phyloP scores from a whole-genome alignment of 2,797 vertebrate species.

The Coregonus ussuriensis region DNA sequence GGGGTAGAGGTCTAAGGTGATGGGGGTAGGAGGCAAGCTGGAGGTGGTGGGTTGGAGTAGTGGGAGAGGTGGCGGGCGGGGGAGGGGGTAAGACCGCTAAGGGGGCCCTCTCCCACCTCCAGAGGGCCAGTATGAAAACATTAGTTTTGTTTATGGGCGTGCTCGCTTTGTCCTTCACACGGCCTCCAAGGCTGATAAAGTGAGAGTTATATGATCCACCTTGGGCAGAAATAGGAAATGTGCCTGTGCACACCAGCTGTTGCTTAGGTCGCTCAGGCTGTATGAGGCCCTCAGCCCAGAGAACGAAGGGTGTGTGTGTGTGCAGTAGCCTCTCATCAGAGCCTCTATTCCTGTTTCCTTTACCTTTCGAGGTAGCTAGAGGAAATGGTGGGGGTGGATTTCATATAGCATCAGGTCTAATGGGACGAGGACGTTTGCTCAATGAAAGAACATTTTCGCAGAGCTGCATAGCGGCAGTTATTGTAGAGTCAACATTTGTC shows the following conservation, averaged over 20 bases:
- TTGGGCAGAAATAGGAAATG: constrained; percentile 87
- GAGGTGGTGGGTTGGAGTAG: neutral
- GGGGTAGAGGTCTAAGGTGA: neutral
- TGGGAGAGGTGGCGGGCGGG: constrained; percentile 12
- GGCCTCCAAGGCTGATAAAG: constrained; percentile 93
- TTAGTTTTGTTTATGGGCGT: constrained; percentile 82
- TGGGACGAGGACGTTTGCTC: constrained; percentile 66
- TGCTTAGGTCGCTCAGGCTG: constrained; percentile 73
- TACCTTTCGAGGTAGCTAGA: constrained; percentile 52
- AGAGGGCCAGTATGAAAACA: constrained; percentile 78
- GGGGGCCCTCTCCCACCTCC: constrained; percentile 41
- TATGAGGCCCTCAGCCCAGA: constrained; percentile 72
- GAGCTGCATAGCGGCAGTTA: constrained; percentile 65
- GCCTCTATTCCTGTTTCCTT: constrained; percentile 22
- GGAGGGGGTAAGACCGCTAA: constrained; percentile 31
- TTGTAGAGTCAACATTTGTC: constrained; percentile 80
- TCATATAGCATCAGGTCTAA: constrained; percentile 63
- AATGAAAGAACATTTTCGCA: constrained; percentile 75
- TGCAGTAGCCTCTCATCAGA: constrained; percentile 4
- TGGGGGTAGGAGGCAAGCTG: neutral
- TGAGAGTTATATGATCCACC: constrained; percentile 90
- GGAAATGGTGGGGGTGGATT: constrained; percentile 61
- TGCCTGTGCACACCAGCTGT: constrained; percentile 88
- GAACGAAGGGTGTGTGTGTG: constrained; percentile 52
- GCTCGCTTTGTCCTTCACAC: constrained; percentile 89